These are phyloP conservation scores for Diorhabda carinulata DNA, from an alignment of 1,140 invertebrate genomes.

Conservation along the genomic window DNA sequence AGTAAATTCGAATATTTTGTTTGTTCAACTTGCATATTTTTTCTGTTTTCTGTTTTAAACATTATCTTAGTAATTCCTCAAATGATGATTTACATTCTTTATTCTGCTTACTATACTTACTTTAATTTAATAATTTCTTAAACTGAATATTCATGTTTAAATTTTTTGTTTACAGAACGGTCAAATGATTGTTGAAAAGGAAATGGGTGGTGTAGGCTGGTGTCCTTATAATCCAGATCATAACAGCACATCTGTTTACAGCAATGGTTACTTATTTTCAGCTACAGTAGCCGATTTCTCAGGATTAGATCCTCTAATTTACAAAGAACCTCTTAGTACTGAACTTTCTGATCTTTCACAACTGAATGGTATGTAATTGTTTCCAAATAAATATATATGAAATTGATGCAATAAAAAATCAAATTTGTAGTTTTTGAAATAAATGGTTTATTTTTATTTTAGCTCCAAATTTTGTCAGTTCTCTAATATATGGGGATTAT, in stretches of 20 bases:
- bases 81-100: too few species aligned
- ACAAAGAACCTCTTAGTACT: constrained; percentile 80
- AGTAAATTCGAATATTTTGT: too few species aligned
- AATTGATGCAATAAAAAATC: background rate
- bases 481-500: constrained; percentile 86
- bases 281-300: constrained; percentile 95
- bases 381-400: background rate
- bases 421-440: too few species aligned
- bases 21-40: too few species aligned
- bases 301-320: constrained; percentile 87
- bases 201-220: constrained; percentile 77
- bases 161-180: constrained; percentile 52
- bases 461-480: constrained; percentile 91
- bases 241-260: constrained; percentile 85
- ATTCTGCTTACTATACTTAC: too few species aligned
- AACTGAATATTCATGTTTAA: too few species aligned
- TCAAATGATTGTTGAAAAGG: constrained; percentile 54
- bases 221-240: constrained; percentile 92
- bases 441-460: constrained; percentile 43
- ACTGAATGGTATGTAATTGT: constrained; percentile 60
- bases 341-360: constrained; percentile 77
- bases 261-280: constrained; percentile 83
- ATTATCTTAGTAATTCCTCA: too few species aligned
- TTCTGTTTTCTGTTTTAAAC: too few species aligned
- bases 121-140: too few species aligned